Evolutionary conservation across 2,113 vertebrate species (phyloP), one percentile per base, ranked within the genome.

Genomic region (Capra hircus): DNA sequence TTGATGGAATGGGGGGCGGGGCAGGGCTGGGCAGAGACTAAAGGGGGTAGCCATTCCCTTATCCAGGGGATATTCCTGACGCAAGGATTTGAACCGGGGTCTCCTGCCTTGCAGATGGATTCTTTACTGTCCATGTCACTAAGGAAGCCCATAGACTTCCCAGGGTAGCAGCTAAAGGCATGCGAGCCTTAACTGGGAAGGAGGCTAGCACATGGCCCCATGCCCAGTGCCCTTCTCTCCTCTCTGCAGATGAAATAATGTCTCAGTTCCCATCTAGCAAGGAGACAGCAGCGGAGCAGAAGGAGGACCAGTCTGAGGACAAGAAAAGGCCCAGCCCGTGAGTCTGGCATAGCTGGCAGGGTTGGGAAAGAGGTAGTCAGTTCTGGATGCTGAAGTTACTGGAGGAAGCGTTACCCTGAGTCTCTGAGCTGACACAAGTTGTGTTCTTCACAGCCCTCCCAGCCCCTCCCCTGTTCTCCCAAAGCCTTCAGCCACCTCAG

Each of bases 181-280:
- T 78, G n/a, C 5, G 27, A 85, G 45, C 33, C 64, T 93, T 91
- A n/a, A 28, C 19, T 36, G 94, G 78, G 40, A 64, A 28, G 43
- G 48, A 43, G 33, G 23, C n/a, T 30, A 74, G 64, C 55, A 33
- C 40, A 62, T 33, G 67, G 59, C 43, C 43, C 59, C n/a, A 43
- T 27, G 19, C 9, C 93, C 43, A 81, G 80, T 40, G 15, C 30
- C 8, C 55, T 90, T 94, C 81, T 96, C 53, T 93, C 77, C 97
- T 57, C 55, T 98, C 96, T 45, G 83, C 97, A 99, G 99, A 99
- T 98, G 99, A 99, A 98, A 99, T 99, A 92, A 99, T 99, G 99
- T 99, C 99, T 84, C 99, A 99, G 98, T 99, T 99, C 93, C 99
- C 99, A 67, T 98, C 99, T 52, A 98, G 98, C 97, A 99, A 99